Conservation (phyloP, 2,888 invertebrate species). For the Synanthedon myopaeformis region DNA sequence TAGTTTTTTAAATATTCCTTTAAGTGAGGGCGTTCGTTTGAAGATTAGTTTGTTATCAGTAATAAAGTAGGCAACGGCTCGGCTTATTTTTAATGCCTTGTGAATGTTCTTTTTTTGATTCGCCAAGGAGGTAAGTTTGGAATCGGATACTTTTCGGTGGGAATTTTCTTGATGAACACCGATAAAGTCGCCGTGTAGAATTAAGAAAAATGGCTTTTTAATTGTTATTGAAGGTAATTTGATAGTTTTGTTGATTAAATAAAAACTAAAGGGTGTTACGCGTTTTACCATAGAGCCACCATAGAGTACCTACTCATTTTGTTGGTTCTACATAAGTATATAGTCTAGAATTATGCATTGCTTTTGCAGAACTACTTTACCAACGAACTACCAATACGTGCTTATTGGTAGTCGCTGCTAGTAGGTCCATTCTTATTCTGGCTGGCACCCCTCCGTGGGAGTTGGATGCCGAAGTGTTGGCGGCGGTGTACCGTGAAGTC, state of each 20-base stretch:
- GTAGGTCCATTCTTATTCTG: no score
- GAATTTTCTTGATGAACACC: slow-evolving; percentile 19
- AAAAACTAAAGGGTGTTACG: no score
- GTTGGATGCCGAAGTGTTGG: no score
- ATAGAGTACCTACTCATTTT: no score
- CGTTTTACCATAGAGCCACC: no score
- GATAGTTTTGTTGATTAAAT: neutral
- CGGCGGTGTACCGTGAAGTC: no score
- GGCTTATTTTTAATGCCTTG: slow-evolving; percentile 17
- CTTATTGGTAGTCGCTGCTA: no score
- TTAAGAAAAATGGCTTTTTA: slow-evolving; percentile 12
- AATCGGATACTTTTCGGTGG: slow-evolving; percentile 22
- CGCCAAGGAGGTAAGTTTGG: slow-evolving; percentile 11
- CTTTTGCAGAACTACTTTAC: no score
- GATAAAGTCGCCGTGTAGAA: slow-evolving; percentile 17
- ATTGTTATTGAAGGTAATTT: neutral
- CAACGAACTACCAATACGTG: no score
- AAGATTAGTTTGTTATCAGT: slow-evolving; percentile 61
- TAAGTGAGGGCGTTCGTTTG: slow-evolving; percentile 27
- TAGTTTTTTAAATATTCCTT: slow-evolving; percentile 59
- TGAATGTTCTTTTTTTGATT: slow-evolving; percentile 17
- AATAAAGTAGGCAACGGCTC: slow-evolving; percentile 49
- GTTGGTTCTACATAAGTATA: no score
- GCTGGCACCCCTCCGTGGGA: no score
- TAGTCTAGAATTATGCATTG: no score